Base-by-base conservation (phyloP, 2,888 invertebrate genomes). In the Troglohyphantes excavatus region DNA sequence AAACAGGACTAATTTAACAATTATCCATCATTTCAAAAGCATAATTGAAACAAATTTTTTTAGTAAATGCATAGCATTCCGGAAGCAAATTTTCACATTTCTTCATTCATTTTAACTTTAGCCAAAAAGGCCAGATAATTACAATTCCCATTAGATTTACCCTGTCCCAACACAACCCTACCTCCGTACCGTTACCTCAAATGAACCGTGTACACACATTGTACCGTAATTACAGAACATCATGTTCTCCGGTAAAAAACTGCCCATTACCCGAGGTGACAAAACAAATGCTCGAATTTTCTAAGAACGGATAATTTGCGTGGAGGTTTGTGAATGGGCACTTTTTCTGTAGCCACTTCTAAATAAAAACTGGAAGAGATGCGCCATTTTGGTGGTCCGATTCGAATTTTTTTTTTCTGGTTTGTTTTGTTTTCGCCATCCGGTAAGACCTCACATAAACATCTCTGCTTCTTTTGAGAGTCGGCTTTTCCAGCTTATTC, bases 171-270 rank as follows among this genome's bases (percentile, higher is more conserved):
- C 9, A 9, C 33, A 33, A 3, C 1, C 17, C 46, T 23, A 68
- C 21, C 17, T 29, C 33, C 21, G 33, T 21, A 59, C 59, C 59
- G 61, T 61, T 43, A 63, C 82, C 82, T 72, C 63, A 9, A 9
- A 21, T 11, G 33, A 43, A 76, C 61, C 26, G 7, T 65, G 65
- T 23, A 27, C 19, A 23, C 26, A 17, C 17, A 11, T 27, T 65
- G 13, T 2, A 19, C 39, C 43, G 43, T 83, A 72, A 72, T 63
- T n/a, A 23, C 21, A 23, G 17, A 53, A 39, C 39, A 63, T 26
- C n/a, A 63, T 23, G n/a, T 43, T 27, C 13, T 27, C 7, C 7
- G 19, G 43, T 33, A 76, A 78, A 65, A 23, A 9, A 78, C 23
- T 63, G 23, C 39, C 65, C 65, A 78, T 63, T 63, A 23, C 39